phyloP scores from a whole-genome alignment of 2,113 vertebrate genomes.

The Platysteira castanea region DNA sequence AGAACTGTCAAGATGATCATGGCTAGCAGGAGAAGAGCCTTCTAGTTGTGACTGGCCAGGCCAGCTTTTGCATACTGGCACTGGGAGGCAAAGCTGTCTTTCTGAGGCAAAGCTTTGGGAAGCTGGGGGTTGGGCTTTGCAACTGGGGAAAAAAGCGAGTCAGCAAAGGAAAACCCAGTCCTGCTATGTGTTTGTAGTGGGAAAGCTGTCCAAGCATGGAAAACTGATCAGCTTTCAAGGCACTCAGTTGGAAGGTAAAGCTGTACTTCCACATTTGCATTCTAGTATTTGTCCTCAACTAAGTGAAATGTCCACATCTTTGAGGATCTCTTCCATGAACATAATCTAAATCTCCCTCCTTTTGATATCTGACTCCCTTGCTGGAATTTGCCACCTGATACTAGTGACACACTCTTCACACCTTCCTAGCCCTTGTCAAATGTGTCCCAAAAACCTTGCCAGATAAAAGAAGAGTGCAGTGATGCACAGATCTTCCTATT shows the following conservation, averaged over 20 bases:
- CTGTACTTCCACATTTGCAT: neutral
- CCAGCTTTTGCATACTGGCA: neutral
- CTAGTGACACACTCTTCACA: neutral
- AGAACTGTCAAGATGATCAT: constrained; percentile 56
- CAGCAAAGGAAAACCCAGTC: neutral
- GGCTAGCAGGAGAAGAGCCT: neutral
- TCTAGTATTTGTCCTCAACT: neutral
- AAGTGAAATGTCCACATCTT: neutral
- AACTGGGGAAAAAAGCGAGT: neutral
- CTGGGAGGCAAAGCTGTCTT: neutral
- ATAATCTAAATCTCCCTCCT: neutral
- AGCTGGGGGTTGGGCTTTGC: neutral
- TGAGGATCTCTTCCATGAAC: neutral
- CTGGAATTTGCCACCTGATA: neutral
- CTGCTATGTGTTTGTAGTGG: neutral
- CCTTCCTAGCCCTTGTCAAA: neutral
- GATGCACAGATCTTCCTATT: neutral
- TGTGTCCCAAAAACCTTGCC: neutral
- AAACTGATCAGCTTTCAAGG: neutral
- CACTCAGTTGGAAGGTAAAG: neutral
- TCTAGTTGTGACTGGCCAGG: constrained; percentile 18
- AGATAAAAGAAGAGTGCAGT: neutral
- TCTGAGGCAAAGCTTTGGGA: neutral
- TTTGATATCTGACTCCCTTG: neutral
- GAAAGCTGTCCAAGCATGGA: neutral